Base-by-base conservation (phyloP, 2,888 invertebrate species). In the Phortica okadai region DNA sequence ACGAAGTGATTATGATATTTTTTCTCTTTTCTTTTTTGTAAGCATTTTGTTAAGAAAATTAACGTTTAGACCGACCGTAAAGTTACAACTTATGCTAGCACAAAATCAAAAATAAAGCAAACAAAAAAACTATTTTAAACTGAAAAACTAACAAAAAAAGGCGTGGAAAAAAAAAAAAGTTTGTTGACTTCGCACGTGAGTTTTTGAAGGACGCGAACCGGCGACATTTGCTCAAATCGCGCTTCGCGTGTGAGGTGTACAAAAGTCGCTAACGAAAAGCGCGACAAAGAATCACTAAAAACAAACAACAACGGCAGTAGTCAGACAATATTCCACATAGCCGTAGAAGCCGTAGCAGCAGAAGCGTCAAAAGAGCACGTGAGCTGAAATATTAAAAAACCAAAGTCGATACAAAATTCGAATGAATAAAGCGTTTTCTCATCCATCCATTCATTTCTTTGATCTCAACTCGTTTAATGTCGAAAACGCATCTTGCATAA, bases 351-450 rank as follows among this genome's bases (percentile, higher is more conserved):
- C 2, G 54, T 6, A 2, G 54, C 54, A 6, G 56, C 56, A 11
- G 56, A 14, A 11, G 56, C 56, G 56, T 33, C 33, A 33, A 5
- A 2, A 33, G 33, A 21, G 25, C 21, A 62, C 62, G 62, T 62
- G 62, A 62, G 62, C 62, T 62, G 62, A 62, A 62, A 62, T 10
- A 10, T 4, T 62, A 62, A 62, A 62, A 21, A 16, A 1, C 62
- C 21, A 50, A 50, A 50, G 50, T 50, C 14, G 50, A 50, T 5
- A 50, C 5, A 21, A 16, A 21, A 16, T 16, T 50, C 14, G 50
- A 50, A 50, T 11, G 10, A 14, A 50, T 62, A 10, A 25, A 62
- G 62, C 62, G 25, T 21, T 62, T 56, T 56, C 6, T 14, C 16
- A n/a, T 8, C 56, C n/a, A 56, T n/a, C 56, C n/a, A 56, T n/a